Evolutionary conservation across 1,140 invertebrate species (phyloP), one percentile per base, ranked within the genome.

Genomic region (Drosophila truncata): DNA sequence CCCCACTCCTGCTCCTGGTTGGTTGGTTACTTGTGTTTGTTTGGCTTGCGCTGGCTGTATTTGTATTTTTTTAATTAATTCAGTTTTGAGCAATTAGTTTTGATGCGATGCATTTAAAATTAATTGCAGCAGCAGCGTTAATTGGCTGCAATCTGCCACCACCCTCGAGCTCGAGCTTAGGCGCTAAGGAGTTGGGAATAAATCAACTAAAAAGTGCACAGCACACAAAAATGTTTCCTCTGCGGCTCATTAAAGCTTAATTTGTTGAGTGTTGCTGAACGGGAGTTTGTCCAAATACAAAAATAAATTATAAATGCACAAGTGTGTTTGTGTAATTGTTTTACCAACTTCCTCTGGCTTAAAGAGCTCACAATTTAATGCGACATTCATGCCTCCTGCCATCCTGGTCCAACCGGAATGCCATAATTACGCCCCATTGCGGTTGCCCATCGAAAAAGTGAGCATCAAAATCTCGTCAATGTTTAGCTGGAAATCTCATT

Each of bases 101-200:
- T 78, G 75, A 78, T 79, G 74, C 65, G 74, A 63, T 78, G 74
- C 75, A 70, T 78, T 78, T 78, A 71, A 78, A 78, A 77, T 71
- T 78, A 78, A 78, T 78, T 79, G 76, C 59, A 70, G 57, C 59
- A 70, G 57, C 41, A 67, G 75, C 75, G 64, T 69, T 78, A 70
- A 78, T 79, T 79, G 76, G 76, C 76, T 67, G 41, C 62, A 77
- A 77, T 77, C 73, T 76, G 39, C 66, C 52, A 18, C 27, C 8
- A 54, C 31, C 39, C 31, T n/a, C 10, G 4, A 10, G 44, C 31
- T n/a, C 10, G 4, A 10, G 44, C 47, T 29, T 58, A 39, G 52
- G 41, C 25, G 62, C 27, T 13, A 20, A 71, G 42, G 66, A 29
- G 35, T 39, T 42, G 70, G 14, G n/a, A 50, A 60, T 73, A 73